These are phyloP conservation scores for Julus scandinavius DNA, from an alignment of 2,888 invertebrate species.

Conservation along the genomic window DNA sequence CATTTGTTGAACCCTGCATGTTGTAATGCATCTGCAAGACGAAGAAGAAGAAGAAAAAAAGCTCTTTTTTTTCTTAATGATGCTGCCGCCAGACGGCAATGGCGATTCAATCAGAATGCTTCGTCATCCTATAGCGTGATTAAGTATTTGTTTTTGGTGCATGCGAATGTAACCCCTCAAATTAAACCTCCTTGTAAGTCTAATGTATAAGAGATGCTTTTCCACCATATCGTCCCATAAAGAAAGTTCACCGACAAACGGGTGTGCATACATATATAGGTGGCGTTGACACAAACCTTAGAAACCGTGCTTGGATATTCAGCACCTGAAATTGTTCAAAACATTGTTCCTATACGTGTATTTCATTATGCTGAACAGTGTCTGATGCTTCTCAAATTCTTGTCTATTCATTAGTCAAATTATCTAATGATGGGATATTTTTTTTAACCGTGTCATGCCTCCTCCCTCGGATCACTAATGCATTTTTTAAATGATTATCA, in stretches of 20 bases:
- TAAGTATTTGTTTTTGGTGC: constrained; percentile 33
- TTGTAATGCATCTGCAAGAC: background rate
- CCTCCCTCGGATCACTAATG: background rate
- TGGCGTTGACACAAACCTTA: background rate
- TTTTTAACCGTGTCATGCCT: background rate
- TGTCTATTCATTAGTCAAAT: background rate
- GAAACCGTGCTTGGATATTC: background rate
- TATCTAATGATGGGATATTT: background rate
- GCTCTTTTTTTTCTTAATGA: constrained; percentile 8
- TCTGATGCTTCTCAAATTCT: background rate
- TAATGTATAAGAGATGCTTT: background rate
- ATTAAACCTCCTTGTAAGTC: constrained; percentile 15
- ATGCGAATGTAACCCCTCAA: constrained; percentile 26
- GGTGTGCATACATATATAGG: background rate
- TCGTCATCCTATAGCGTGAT: constrained; percentile 16
- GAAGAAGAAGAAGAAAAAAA: background rate
- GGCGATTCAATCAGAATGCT: constrained; percentile 33
- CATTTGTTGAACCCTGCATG: constrained; percentile 33
- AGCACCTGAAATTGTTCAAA: background rate
- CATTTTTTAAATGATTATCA: background rate
- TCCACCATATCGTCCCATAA: background rate
- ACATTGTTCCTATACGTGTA: background rate
- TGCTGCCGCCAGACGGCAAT: constrained; percentile 33
- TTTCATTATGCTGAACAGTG: background rate
- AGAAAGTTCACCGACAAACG: constrained; percentile 23